These are phyloP conservation scores for Hypselothyrea guttata DNA, from an alignment of 2,888 invertebrate genomes.

Conservation along the genomic window DNA sequence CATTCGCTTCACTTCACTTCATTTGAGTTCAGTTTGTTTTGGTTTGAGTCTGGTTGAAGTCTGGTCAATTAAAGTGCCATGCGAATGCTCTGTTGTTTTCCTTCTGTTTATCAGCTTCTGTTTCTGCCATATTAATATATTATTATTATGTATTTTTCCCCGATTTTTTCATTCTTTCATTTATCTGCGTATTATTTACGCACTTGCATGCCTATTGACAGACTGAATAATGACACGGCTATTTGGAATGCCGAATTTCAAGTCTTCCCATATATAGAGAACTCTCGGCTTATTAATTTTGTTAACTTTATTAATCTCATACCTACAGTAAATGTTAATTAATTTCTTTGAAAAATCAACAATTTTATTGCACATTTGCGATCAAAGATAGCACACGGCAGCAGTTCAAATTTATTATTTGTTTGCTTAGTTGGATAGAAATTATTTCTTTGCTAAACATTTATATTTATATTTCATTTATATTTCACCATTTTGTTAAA, in stretches of 20 bases:
- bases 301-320: neutral
- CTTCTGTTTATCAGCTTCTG: constrained; percentile 18
- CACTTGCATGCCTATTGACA: constrained; percentile 31
- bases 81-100: constrained; percentile 33
- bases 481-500: too few species aligned
- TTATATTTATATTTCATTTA: too few species aligned
- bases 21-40: neutral
- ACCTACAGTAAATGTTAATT: neutral
- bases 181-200: constrained; percentile 62
- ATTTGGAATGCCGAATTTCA: too few species aligned
- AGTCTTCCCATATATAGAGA: neutral
- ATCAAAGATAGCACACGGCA: too few species aligned
- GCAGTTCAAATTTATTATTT: too few species aligned
- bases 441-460: too few species aligned
- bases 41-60: constrained; percentile 1
- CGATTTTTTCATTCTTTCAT: constrained; percentile 31
- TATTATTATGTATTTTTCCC: constrained; percentile 41
- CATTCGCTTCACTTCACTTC: neutral
- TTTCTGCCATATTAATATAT: constrained; percentile 41
- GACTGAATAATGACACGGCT: constrained; percentile 62
- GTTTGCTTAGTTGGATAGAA: too few species aligned
- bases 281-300: neutral
- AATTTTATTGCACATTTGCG: neutral
- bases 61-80: constrained; percentile 59
- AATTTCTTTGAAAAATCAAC: neutral